Percentiles rank a stretch among this genome's conserved stretches.
These are phyloP conservation scores for Cylloceria caligata DNA, from an alignment of 2,888 invertebrate genomes.

Conservation along the genomic window DNA sequence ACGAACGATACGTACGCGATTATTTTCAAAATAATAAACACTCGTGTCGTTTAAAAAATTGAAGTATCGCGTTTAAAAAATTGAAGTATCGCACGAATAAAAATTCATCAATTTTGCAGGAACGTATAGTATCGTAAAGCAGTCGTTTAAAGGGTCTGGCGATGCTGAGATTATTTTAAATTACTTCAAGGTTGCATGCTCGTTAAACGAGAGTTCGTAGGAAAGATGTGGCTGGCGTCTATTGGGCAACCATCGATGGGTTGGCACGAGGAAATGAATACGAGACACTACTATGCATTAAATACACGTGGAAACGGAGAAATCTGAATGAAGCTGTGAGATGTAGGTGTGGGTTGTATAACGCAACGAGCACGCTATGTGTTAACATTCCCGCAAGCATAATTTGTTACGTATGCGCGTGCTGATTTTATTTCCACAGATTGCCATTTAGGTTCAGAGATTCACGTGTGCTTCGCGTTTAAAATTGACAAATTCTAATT, in stretches of 20 bases:
- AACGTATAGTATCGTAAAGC: not conserved
- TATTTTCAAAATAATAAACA: constrained; percentile 1
- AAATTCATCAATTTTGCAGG: constrained; percentile 4
- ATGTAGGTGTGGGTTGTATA: constrained; percentile 41
- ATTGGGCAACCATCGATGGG: constrained; percentile 46
- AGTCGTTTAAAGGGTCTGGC: not conserved
- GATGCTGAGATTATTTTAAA: constrained; percentile 47
- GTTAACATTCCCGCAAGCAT: constrained; percentile 27
- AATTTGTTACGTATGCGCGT: constrained; percentile 36
- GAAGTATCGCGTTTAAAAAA: too few species aligned
- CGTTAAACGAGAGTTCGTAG: constrained; percentile 42
- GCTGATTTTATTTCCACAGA: constrained; percentile 28
- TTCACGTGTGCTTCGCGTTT: constrained; percentile 45
- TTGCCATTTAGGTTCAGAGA: constrained; percentile 23
- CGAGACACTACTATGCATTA: constrained; percentile 25
- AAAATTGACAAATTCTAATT: too few species aligned
- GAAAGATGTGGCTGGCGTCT: constrained; percentile 19
- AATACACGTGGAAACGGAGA: constrained; percentile 23
- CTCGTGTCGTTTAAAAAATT: not conserved
- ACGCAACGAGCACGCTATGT: constrained; percentile 19
- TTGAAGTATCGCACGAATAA: not conserved
- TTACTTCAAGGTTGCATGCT: constrained; percentile 41
- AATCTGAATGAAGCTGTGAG: constrained; percentile 33
- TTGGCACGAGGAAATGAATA: constrained; percentile 46
- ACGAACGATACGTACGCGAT: not conserved